These are phyloP conservation scores for Penelope pileata DNA, from an alignment of 2,113 vertebrate species.

Conservation along the genomic window DNA sequence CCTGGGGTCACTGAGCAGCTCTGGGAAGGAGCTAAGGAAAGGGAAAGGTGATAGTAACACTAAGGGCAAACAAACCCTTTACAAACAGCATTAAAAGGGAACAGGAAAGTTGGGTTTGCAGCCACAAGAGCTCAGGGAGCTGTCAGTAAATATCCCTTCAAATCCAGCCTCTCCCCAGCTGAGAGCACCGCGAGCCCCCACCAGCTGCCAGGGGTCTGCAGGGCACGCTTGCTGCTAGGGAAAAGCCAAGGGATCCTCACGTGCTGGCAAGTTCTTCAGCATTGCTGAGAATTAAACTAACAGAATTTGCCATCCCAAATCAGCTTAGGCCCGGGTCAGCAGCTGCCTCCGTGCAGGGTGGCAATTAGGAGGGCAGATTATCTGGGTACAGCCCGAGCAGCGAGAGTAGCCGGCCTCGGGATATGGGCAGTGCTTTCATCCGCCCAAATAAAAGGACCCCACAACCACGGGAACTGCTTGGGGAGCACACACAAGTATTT, in stretches of 20 bases:
- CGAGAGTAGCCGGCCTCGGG: background rate
- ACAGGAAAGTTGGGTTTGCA: background rate
- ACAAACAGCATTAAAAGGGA: background rate
- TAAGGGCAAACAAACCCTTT: background rate
- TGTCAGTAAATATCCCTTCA: background rate
- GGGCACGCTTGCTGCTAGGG: background rate
- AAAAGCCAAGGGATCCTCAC: background rate
- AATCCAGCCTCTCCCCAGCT: background rate
- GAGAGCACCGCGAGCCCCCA: background rate
- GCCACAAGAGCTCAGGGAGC: background rate
- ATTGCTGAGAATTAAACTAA: slow-evolving; percentile 52
- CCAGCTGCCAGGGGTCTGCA: background rate
- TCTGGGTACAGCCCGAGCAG: background rate
- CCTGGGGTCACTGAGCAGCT: background rate
- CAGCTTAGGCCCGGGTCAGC: slow-evolving; percentile 44
- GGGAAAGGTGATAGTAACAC: background rate
- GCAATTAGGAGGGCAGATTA: slow-evolving; percentile 55
- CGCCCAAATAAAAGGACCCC: background rate
- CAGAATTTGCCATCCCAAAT: slow-evolving; percentile 56
- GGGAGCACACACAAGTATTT: background rate
- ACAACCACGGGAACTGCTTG: background rate
- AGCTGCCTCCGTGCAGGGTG: slow-evolving; percentile 54
- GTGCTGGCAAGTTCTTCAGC: background rate
- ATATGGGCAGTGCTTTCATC: background rate
- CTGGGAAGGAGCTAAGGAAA: background rate